Percentiles rank a stretch among this genome's conserved stretches.
phyloP scores from a whole-genome alignment of 2,797 vertebrate species.

The Myotis planiceps region DNA sequence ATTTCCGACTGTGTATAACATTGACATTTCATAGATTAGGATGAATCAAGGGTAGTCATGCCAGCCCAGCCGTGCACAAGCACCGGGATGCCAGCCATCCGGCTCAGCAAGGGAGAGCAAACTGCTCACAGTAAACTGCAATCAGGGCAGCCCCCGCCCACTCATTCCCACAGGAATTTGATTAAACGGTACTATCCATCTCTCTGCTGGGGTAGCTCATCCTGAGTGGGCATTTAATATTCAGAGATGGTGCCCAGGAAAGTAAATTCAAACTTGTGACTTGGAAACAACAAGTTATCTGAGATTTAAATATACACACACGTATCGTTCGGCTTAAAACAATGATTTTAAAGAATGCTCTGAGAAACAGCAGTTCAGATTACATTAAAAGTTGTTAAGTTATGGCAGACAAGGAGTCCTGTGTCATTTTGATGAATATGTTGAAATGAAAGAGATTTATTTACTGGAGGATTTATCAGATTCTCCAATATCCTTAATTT shows the following conservation, averaged over 20 bases:
- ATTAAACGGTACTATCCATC: background rate
- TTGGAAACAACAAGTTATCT: constrained; percentile 57
- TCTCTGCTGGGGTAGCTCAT: background rate
- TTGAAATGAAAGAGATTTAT: background rate
- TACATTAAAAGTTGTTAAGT: background rate
- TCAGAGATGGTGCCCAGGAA: constrained; percentile 33
- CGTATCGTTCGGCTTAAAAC: background rate
- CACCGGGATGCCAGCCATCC: constrained; percentile 14
- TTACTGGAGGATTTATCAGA: background rate
- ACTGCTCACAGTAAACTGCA: constrained; percentile 1
- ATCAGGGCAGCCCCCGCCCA: background rate
- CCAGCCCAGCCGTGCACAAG: background rate
- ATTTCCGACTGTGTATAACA: background rate
- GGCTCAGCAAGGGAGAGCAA: constrained; percentile 16
- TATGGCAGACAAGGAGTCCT: background rate
- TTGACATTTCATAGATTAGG: constrained; percentile 33
- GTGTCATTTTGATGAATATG: background rate
- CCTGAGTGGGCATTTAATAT: constrained; percentile 31
- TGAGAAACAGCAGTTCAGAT: background rate
- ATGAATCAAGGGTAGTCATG: background rate
- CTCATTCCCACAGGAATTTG: constrained; percentile 43
- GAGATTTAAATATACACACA: constrained; percentile 15
- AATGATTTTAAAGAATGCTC: background rate
- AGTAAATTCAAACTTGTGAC: constrained; percentile 34
- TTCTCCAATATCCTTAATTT: background rate